Percentiles rank a stretch among this genome's conserved stretches.
These are phyloP conservation scores for Tridacna crocea DNA, from an alignment of 2,888 invertebrate species.

Conservation along the genomic window DNA sequence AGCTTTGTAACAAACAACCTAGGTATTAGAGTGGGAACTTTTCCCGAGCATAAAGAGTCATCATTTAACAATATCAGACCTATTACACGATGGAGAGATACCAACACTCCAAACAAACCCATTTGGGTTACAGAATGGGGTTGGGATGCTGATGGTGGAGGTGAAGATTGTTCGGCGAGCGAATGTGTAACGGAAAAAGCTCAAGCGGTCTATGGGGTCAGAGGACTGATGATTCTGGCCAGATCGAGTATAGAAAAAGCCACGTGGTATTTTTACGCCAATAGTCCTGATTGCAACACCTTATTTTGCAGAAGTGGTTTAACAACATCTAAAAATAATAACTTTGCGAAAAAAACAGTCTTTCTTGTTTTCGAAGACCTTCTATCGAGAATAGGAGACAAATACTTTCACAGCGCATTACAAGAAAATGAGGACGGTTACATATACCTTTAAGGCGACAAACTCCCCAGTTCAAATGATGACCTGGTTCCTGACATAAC, in stretches of 20 bases:
- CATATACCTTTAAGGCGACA: slow-evolving; percentile 63
- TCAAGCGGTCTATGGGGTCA: slow-evolving; percentile 67
- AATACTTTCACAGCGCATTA: slow-evolving; percentile 56
- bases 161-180: slow-evolving; percentile 62
- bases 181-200: slow-evolving; percentile 71
- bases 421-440: slow-evolving; percentile 65
- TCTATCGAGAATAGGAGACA: slow-evolving; percentile 60
- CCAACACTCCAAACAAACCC: slow-evolving; percentile 65
- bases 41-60: slow-evolving; percentile 69
- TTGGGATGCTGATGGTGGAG: slow-evolving; percentile 69
- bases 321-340: slow-evolving; percentile 54
- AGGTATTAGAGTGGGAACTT: slow-evolving; percentile 65
- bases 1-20: slow-evolving; percentile 61
- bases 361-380: slow-evolving; percentile 66
- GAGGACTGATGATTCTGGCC: slow-evolving; percentile 67
- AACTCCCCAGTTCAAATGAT: background rate
- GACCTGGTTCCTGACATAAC: background rate
- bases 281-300: slow-evolving; percentile 58
- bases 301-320: slow-evolving; percentile 72
- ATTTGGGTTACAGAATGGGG: slow-evolving; percentile 77
- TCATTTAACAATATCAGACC: slow-evolving; percentile 67
- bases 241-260: slow-evolving; percentile 63
- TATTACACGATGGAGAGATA: slow-evolving; percentile 69
- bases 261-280: slow-evolving; percentile 73
- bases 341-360: slow-evolving; percentile 66